phyloP scores from a whole-genome alignment of 1,140 invertebrate genomes.

The Grapholita molesta region DNA sequence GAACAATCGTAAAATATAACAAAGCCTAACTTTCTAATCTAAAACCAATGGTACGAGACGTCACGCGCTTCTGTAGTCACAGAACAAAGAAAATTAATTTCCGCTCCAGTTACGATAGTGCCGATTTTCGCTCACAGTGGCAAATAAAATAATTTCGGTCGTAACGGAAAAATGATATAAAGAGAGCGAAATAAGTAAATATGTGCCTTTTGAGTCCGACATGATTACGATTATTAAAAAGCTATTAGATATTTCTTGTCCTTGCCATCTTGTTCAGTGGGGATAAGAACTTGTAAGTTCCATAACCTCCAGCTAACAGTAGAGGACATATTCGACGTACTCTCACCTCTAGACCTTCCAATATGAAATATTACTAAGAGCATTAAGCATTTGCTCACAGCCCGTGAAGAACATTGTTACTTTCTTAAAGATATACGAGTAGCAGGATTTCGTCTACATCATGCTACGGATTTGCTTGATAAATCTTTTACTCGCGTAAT shows the following conservation, averaged over 20 bases:
- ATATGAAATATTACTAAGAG: not conserved
- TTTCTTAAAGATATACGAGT: not conserved
- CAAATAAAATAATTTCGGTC: not conserved
- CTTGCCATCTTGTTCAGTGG: not conserved
- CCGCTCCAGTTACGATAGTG: conserved; percentile 4
- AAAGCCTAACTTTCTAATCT: conserved; percentile 4
- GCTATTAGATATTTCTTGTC: not conserved
- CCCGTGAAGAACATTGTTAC: not conserved
- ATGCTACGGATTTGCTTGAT: not conserved
- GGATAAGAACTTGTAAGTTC: not conserved
- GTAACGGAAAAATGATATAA: not conserved
- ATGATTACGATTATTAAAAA: not conserved
- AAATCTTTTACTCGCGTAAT: not conserved
- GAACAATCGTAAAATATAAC: not conserved
- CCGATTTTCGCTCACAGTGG: conserved; percentile 4
- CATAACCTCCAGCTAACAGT: not conserved
- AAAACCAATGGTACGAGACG: conserved; percentile 1
- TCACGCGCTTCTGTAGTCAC: not conserved
- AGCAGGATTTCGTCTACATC: not conserved
- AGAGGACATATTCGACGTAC: not conserved
- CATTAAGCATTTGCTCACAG: not conserved
- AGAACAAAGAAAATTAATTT: conserved; percentile 16
- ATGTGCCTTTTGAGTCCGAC: not conserved
- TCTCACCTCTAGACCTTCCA: not conserved
- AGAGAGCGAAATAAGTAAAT: not conserved